Evolutionary conservation across 2,797 vertebrate species (phyloP).

Genomic region (Naso thynnoides): DNA sequence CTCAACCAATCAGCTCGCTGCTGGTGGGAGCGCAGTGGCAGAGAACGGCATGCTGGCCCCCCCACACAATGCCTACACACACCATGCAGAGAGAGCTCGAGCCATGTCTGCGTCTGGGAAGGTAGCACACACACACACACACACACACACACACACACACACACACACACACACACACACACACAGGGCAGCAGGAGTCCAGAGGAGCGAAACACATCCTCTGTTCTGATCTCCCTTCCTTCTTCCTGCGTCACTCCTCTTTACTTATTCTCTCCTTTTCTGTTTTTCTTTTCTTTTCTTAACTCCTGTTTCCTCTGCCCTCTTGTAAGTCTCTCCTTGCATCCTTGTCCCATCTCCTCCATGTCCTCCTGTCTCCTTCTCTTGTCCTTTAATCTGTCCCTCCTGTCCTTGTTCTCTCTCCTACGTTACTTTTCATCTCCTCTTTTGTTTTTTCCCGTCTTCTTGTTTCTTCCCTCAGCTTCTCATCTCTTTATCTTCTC

Average conservation of each 20-base stretch:
- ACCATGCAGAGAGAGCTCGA: constrained; percentile 79
- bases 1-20: constrained; percentile 63
- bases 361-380: background rate
- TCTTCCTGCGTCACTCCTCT: background rate
- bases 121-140: constrained; percentile 66
- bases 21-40: constrained; percentile 46
- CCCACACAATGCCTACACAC: constrained; percentile 69
- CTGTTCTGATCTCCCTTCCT: fast-evolving
- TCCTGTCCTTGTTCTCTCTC: too few species aligned
- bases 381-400: background rate
- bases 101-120: constrained; percentile 85
- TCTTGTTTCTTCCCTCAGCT: background rate
- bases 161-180: background rate
- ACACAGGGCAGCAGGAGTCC: constrained; percentile 33
- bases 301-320: background rate
- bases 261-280: background rate
- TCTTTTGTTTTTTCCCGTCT: background rate
- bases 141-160: background rate
- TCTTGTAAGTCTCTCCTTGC: too few species aligned
- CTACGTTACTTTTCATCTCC: too few species aligned
- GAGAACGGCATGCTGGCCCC: constrained; percentile 83
- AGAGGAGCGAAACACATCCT: background rate
- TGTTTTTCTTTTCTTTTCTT: background rate
- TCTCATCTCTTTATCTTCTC: too few species aligned
- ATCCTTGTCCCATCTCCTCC: too few species aligned